phyloP scores from a whole-genome alignment of 2,888 invertebrate genomes.

The Drosophila hamatofila region DNA sequence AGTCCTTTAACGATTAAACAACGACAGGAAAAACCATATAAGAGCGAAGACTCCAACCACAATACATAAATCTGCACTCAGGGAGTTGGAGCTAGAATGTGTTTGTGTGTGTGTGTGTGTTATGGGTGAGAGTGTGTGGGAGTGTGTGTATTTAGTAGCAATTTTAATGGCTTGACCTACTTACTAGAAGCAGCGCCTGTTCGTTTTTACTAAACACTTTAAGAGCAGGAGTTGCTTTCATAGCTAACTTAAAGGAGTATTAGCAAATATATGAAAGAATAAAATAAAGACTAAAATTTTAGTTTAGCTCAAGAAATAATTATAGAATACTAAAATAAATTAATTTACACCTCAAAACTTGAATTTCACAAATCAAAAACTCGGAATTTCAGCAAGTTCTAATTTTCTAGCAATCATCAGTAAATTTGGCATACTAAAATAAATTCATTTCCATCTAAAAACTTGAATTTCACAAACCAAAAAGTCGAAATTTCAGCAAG shows the following conservation, averaged over 20 bases:
- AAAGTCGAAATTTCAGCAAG: neutral
- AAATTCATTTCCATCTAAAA: neutral
- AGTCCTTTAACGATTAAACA: slow-evolving; percentile 75
- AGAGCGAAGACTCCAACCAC: slow-evolving; percentile 24
- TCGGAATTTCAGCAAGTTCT: neutral
- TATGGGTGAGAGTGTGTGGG: slow-evolving; percentile 5
- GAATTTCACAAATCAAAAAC: neutral
- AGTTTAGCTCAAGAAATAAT: neutral
- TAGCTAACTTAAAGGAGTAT: slow-evolving; percentile 21
- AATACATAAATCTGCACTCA: slow-evolving; percentile 56
- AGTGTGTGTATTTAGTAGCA: slow-evolving; percentile 44
- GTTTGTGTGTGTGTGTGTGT: slow-evolving; percentile 6
- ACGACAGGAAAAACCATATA: slow-evolving; percentile 56
- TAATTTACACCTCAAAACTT: neutral
- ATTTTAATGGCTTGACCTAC: slow-evolving; percentile 77
- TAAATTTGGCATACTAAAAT: neutral
- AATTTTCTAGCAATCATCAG: neutral
- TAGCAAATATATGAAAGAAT: neutral
- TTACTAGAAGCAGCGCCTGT: slow-evolving; percentile 47
- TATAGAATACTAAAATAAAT: neutral
- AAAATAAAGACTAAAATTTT: neutral
- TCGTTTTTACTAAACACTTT: slow-evolving; percentile 67
- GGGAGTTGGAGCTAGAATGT: slow-evolving; percentile 14
- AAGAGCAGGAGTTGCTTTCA: slow-evolving; percentile 32
- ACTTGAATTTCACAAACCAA: neutral